Evolutionary conservation across 2,888 invertebrate genomes (phyloP).

Genomic region (Phragmatobia fuliginosa): DNA sequence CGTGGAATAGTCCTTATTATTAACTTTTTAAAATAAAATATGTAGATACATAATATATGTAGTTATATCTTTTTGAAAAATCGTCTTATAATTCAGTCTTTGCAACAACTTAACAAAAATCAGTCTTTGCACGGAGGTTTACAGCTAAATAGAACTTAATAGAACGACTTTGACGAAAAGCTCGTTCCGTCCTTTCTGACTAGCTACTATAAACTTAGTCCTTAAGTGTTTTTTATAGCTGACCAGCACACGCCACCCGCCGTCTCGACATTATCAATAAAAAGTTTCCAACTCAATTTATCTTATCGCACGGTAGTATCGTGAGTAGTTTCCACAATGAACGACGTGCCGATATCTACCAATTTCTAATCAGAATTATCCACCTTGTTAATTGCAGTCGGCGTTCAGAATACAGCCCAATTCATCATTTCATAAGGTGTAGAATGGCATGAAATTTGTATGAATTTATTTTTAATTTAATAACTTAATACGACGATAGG

Average conservation of each 20-base stretch:
- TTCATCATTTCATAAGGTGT: conserved; percentile 53
- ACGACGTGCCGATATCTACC: conserved; percentile 85
- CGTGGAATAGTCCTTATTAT: too few relatives aligned
- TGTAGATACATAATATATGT: too few relatives aligned
- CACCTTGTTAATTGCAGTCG: conserved; percentile 80
- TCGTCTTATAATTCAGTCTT: too few relatives aligned
- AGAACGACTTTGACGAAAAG: not conserved
- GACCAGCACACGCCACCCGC: conserved; percentile 69
- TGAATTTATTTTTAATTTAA: conserved; percentile 82
- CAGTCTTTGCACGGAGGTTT: not conserved
- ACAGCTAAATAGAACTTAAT: not conserved
- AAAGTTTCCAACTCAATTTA: conserved; percentile 80
- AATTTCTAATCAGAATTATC: conserved; percentile 85
- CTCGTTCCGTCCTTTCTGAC: not conserved
- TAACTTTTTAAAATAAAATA: too few relatives aligned
- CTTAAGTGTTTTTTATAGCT: conserved; percentile 42
- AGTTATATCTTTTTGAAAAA: too few relatives aligned
- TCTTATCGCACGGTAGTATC: conserved; percentile 84
- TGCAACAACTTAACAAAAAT: not conserved
- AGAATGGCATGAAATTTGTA: conserved; percentile 50
- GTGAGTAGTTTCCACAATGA: conserved; percentile 84
- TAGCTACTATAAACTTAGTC: conserved; percentile 25
- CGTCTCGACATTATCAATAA: conserved; percentile 77
- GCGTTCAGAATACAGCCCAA: conserved; percentile 58
- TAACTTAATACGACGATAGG: conserved; percentile 83